Conservation (phyloP, 2,888 invertebrate genomes). For the Acronicta psi region DNA sequence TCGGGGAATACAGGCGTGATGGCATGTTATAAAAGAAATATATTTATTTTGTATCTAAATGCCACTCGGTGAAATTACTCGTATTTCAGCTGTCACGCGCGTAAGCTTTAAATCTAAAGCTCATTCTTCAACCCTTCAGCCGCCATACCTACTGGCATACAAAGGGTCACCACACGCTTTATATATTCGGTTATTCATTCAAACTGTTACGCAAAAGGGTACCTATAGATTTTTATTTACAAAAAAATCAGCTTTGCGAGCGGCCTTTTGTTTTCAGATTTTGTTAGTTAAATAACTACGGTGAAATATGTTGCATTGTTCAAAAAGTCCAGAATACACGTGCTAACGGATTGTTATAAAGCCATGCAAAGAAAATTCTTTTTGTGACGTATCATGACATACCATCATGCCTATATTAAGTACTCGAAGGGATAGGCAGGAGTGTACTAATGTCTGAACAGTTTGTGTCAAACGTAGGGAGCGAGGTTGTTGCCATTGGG, state of each 20-base stretch:
- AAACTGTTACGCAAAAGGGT: conserved; percentile 16
- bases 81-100: neutral
- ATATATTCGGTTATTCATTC: conserved; percentile 21
- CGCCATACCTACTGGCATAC: conserved; percentile 2
- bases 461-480: no score
- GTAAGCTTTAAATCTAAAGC: conserved; percentile 6
- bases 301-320: conserved; percentile 35
- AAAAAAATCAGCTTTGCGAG: conserved; percentile 26
- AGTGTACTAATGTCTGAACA: no score
- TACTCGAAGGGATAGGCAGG: no score
- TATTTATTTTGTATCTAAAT: no score
- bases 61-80: no score
- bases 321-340: conserved; percentile 8
- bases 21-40: no score
- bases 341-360: neutral
- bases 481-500: no score
- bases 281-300: conserved; percentile 26
- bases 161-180: conserved; percentile 25
- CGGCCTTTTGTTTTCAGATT: conserved; percentile 39
- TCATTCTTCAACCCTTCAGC: conserved; percentile 15
- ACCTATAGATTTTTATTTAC: conserved; percentile 17
- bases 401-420: no score
- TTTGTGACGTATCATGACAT: no score
- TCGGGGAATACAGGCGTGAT: no score
- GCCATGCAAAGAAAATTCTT: neutral